phyloP scores from a whole-genome alignment of 2,797 vertebrate genomes.

The Notolabrus celidotus region DNA sequence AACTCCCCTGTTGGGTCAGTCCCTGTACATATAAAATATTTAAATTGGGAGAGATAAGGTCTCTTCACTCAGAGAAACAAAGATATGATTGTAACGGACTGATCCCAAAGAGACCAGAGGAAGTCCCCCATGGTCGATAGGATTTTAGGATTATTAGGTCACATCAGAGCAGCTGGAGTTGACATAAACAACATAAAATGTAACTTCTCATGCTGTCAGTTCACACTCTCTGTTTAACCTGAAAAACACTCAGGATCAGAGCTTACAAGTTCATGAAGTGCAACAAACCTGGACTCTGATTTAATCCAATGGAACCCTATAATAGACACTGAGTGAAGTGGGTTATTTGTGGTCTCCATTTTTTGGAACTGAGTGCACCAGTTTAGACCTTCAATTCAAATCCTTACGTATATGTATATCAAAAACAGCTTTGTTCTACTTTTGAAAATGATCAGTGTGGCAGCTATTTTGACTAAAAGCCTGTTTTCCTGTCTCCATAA shows the following conservation, averaged over 20 bases:
- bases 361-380: background rate
- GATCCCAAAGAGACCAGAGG: too few relatives aligned
- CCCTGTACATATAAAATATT: too few relatives aligned
- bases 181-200: too few relatives aligned
- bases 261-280: background rate
- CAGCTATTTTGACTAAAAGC: background rate
- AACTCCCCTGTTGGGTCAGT: too few relatives aligned
- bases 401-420: background rate
- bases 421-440: background rate
- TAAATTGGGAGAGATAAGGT: too few relatives aligned
- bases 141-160: too few relatives aligned
- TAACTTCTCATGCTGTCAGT: too few relatives aligned
- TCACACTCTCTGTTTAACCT: background rate
- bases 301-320: background rate
- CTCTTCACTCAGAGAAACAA: too few relatives aligned
- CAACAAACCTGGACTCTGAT: too few relatives aligned
- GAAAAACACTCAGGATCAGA: background rate
- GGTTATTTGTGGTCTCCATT: background rate
- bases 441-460: constrained; percentile 6
- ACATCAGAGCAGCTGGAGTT: too few relatives aligned
- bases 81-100: too few relatives aligned
- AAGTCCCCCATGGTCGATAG: too few relatives aligned
- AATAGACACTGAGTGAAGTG: background rate
- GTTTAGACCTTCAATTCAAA: background rate
- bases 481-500: constrained; percentile 28